Evolutionary conservation across 2,888 invertebrate species (phyloP).

Genomic region (Lepidochrysops patricia): DNA sequence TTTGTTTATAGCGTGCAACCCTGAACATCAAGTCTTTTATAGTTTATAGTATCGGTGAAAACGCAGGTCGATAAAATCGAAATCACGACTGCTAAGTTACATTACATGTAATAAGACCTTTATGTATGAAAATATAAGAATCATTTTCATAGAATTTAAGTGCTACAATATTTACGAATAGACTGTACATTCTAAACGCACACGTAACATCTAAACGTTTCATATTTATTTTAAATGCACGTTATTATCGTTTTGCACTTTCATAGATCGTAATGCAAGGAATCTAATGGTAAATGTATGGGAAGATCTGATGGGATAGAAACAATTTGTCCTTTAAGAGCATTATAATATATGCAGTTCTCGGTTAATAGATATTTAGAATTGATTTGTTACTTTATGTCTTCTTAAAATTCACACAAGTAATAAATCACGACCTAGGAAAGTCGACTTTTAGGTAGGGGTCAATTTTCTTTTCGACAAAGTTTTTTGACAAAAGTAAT

Average conservation of each 20-base stretch:
- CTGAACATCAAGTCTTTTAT: neutral
- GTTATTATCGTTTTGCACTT: neutral
- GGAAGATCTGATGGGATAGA: neutral
- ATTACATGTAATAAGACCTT: too few relatives aligned
- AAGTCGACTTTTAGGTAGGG: too few relatives aligned
- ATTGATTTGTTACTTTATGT: neutral
- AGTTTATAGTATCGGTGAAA: slow-evolving; percentile 17
- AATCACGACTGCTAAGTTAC: slow-evolving; percentile 52
- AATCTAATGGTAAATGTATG: neutral
- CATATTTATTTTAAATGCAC: slow-evolving; percentile 3
- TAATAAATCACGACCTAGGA: too few relatives aligned
- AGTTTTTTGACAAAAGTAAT: neutral
- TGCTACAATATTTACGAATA: neutral
- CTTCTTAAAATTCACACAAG: too few relatives aligned
- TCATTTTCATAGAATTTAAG: neutral
- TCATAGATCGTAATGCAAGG: neutral
- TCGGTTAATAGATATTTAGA: too few relatives aligned
- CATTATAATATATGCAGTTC: neutral
- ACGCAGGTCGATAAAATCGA: slow-evolving; percentile 43
- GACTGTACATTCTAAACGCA: too few relatives aligned
- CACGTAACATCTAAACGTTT: neutral
- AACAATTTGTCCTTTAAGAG: neutral
- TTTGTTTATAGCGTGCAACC: neutral
- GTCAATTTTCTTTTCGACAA: too few relatives aligned
- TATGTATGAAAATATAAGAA: slow-evolving; percentile 16